Evolutionary conservation across 2,113 vertebrate species (phyloP), one percentile per base, ranked within the genome.

Genomic region (Asarcornis scutulata): DNA sequence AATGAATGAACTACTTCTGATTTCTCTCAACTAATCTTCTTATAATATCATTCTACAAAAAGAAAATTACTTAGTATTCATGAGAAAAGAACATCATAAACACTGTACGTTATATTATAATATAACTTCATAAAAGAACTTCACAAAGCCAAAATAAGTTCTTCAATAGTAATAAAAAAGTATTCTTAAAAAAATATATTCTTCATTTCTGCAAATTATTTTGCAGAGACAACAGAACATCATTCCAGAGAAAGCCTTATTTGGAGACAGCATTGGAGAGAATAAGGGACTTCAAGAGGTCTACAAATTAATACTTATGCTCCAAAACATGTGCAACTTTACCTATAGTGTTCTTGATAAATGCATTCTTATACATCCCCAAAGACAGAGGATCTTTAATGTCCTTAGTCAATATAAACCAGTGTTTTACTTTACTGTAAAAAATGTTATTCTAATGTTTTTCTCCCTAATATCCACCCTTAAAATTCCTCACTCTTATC

Each of bases 191-290:
- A 94, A 97, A 25, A 80, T 82, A 80, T 81, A 92, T 58, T 74
- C 72, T 85, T 95, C 40, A 96, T 88, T 91, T 88, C 69, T 77
- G 68, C 72, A 96, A 95, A 96, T 42, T 91, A 58, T 81, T 90
- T 91, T 74, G 22, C 50, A 92, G 82, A 10, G 22, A 83, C 31
- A 73, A 22, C 8, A 14, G 15, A 89, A 69, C 23, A 69, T 22
- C 12, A 71, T 80, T 83, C 26, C 44, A 89, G 23, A 69, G 17
- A 88, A 82, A 72, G 6, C 3, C 11, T 21, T 89, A 68, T 62
- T 68, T 50, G 66, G 79, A 76, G 81, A 91, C 16, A 86, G 62
- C 85, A 93, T 48, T 10, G 23, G 38, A 79, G 23, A 60, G 18
- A 69, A 59, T 48, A 72, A 68, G 12, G 32, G 29, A 58, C 29